A percentile compares a stretch with the other conserved stretches of the same genome.
phyloP scores from a whole-genome alignment of 2,113 vertebrate species.

The Himantopus leucocephalus region DNA sequence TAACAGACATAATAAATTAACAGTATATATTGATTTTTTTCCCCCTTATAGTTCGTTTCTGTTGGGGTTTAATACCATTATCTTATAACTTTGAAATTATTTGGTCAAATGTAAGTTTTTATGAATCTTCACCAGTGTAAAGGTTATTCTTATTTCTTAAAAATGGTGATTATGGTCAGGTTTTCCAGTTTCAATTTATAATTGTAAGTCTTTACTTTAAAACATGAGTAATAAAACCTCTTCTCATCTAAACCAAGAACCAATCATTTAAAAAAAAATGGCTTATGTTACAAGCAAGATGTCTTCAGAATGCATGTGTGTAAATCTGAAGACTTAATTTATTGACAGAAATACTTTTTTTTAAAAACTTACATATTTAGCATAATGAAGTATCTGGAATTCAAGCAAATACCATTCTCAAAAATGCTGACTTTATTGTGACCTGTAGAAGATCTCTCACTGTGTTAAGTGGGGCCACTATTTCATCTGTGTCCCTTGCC shows the following conservation, averaged over 20 bases:
- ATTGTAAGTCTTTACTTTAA: not conserved
- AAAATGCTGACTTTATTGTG: not conserved
- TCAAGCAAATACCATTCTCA: not conserved
- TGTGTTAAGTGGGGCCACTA: fast-evolving
- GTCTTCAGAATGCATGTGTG: not conserved
- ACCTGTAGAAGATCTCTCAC: not conserved
- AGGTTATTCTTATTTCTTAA: not conserved
- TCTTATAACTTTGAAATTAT: not conserved
- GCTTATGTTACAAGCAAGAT: not conserved
- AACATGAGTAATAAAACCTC: not conserved
- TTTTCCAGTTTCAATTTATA: not conserved
- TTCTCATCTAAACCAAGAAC: not conserved
- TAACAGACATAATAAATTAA: not conserved
- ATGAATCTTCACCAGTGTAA: not conserved
- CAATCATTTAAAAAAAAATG: not conserved
- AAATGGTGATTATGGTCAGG: not conserved
- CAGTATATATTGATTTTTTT: not conserved
- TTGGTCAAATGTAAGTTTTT: not conserved
- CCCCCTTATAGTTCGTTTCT: not conserved
- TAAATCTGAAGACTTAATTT: not conserved
- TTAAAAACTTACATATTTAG: fast-evolving
- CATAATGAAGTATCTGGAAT: not conserved
- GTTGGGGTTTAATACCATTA: not conserved
- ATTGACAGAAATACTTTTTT: not conserved
- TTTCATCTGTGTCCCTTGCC: not conserved